phyloP scores from a whole-genome alignment of 2,113 vertebrate species.

The Amphiprion percula region DNA sequence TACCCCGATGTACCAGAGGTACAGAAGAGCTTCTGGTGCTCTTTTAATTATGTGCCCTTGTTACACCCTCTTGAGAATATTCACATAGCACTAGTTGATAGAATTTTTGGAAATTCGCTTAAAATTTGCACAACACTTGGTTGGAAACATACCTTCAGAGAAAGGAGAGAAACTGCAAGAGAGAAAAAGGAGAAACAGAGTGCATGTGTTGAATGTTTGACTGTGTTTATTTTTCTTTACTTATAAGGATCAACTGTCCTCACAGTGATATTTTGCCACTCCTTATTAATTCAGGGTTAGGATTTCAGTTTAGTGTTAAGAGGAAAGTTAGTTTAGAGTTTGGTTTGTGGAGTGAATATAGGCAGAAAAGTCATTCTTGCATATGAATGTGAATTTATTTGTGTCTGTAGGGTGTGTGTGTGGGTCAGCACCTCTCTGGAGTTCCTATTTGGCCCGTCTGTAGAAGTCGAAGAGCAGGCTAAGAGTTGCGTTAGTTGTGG shows the following conservation, averaged over 20 bases:
- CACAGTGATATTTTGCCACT: constrained; percentile 13
- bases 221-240: constrained; percentile 26
- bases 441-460: constrained; percentile 52
- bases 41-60: constrained; percentile 55
- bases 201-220: not conserved
- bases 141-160: constrained; percentile 4
- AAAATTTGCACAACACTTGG: constrained; percentile 25
- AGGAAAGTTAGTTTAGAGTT: constrained; percentile 33
- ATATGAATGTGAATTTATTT: constrained; percentile 11
- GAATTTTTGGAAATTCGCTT: constrained; percentile 15
- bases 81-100: constrained; percentile 10
- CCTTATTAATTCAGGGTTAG: constrained; percentile 18
- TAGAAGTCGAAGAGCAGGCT: constrained; percentile 56
- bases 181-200: not conserved
- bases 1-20: constrained; percentile 4
- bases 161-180: constrained; percentile 1
- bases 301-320: constrained; percentile 28
- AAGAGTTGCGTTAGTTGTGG: constrained; percentile 78
- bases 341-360: constrained; percentile 26
- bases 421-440: constrained; percentile 36
- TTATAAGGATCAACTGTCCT: constrained; percentile 16
- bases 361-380: constrained; percentile 4
- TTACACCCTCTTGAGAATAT: constrained; percentile 44
- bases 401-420: constrained; percentile 23
- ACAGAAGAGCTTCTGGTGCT: constrained; percentile 39